A percentile compares a stretch with the other conserved stretches of the same genome.
These are phyloP conservation scores for Diabrotica virgifera DNA, from an alignment of 1,140 invertebrate genomes.

Conservation along the genomic window DNA sequence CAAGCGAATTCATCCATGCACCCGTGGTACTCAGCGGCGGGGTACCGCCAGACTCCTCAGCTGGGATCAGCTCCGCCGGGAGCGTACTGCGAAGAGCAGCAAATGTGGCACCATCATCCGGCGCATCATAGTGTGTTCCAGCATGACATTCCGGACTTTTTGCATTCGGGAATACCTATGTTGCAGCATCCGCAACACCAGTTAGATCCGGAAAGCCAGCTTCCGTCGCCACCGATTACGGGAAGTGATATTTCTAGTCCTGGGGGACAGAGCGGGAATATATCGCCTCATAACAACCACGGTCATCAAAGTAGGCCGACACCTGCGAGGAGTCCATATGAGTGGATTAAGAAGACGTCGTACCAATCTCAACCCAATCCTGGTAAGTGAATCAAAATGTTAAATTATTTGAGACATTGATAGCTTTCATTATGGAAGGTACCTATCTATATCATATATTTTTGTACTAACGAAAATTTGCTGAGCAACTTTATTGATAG, in stretches of 20 bases:
- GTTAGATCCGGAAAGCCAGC: constrained; percentile 48
- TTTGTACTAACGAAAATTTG: too few relatives aligned
- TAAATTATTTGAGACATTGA: too few relatives aligned
- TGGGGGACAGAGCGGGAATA: constrained; percentile 52
- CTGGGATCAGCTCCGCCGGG: constrained; percentile 22
- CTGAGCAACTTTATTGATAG: too few relatives aligned
- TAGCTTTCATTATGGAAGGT: too few relatives aligned
- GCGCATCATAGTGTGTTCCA: constrained; percentile 38
- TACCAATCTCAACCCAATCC: constrained; percentile 79
- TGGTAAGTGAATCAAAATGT: constrained; percentile 56
- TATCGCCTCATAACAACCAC: constrained; percentile 46
- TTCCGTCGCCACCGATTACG: constrained; percentile 62
- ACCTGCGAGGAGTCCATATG: constrained; percentile 72
- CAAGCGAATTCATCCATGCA: constrained; percentile 33
- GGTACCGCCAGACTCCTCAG: constrained; percentile 34
- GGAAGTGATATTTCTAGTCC: constrained; percentile 67
- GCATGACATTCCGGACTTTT: constrained; percentile 45
- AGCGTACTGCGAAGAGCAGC: constrained; percentile 39
- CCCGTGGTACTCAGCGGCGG: constrained; percentile 40
- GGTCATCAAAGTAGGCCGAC: constrained; percentile 54
- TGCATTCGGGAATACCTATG: constrained; percentile 37
- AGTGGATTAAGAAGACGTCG: constrained; percentile 86
- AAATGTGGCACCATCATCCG: constrained; percentile 40
- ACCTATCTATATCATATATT: too few relatives aligned
- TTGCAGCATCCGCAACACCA: constrained; percentile 29